These are phyloP conservation scores for Pipistrellus kuhlii DNA, from an alignment of 2,797 vertebrate genomes.

Conservation along the genomic window DNA sequence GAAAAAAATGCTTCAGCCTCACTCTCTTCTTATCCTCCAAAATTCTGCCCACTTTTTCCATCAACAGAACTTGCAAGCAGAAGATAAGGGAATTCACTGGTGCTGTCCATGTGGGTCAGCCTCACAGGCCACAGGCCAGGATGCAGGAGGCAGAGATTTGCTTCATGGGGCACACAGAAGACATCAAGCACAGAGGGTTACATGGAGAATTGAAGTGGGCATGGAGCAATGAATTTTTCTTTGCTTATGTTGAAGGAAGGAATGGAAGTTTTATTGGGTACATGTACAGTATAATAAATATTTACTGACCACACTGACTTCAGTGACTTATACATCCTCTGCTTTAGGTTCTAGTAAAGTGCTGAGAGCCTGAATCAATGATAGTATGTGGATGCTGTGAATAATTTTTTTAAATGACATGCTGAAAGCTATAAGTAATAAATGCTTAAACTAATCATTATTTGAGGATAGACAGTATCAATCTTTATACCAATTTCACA, in stretches of 20 bases:
- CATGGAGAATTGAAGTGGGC: not conserved
- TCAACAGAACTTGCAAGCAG: not conserved
- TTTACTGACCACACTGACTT: not conserved
- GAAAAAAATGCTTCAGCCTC: not conserved
- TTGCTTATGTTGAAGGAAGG: not conserved
- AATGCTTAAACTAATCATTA: not conserved
- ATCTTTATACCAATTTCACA: not conserved
- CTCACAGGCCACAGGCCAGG: not conserved
- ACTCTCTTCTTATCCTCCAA: not conserved
- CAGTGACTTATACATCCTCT: not conserved
- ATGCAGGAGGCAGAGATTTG: not conserved
- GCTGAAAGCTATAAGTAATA: not conserved
- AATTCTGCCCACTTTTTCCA: not conserved
- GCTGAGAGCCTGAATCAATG: slow-evolving; percentile 24
- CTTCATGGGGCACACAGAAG: not conserved
- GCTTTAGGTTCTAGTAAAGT: slow-evolving; percentile 5
- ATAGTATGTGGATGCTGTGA: not conserved
- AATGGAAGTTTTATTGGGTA: not conserved
- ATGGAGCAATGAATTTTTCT: not conserved
- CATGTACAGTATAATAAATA: not conserved
- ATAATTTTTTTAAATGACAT: not conserved
- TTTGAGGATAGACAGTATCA: not conserved
- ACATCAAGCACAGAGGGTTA: not conserved
- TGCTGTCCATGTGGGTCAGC: not conserved
- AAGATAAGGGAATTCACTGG: not conserved